Base-by-base conservation (phyloP, 2,113 vertebrate species). In the Hystrix cristata region DNA sequence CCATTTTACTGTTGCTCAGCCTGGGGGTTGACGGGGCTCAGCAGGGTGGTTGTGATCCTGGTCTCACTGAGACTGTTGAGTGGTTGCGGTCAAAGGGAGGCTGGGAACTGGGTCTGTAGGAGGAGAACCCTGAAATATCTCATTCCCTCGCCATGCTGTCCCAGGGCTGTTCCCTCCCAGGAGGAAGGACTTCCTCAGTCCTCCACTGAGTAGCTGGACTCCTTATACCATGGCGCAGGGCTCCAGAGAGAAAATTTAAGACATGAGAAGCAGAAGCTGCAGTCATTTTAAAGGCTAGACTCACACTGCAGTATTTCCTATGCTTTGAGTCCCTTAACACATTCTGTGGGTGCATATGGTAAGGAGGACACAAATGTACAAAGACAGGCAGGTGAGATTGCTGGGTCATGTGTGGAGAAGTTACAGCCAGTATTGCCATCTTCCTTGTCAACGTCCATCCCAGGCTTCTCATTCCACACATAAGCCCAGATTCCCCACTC, bases 281-380 rank as follows among this genome's bases (percentile, higher is more conserved):
- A 46, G 9, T 46, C 11, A 71, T 65, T 27, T 15, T 38, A 5
- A 67, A 25, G 12, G 8, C 21, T 51, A 31, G 46, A 31, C 15
- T 67, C 60, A 38, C 18, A 31, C 6, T 51, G 12, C 25, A 1
- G n/a, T 13, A 11, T 2, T 23, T 38, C 53, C 48, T 82, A 55
- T 51, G 34, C 3, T 1, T 43, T 34, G 15, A 38, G 0, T 14
- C 27, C 18, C 18, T 80, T 34, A 12, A 29, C 4, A 59, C 1
- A 67, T n/a, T 29, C 4, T 6, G 0, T 0, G 2, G 27, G 5
- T 5, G 12, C 7, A 0, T 1, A 25, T 34, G 48, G 31, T 65
- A 55, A 48, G 19, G 25, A 21, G 29, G 16, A 25, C 38, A 46
- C 3, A 1, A 25, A 1, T 0, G 1, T 21, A 15, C 31, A 31